phyloP scores from a whole-genome alignment of 2,797 vertebrate genomes.

The Sebastes goodei region DNA sequence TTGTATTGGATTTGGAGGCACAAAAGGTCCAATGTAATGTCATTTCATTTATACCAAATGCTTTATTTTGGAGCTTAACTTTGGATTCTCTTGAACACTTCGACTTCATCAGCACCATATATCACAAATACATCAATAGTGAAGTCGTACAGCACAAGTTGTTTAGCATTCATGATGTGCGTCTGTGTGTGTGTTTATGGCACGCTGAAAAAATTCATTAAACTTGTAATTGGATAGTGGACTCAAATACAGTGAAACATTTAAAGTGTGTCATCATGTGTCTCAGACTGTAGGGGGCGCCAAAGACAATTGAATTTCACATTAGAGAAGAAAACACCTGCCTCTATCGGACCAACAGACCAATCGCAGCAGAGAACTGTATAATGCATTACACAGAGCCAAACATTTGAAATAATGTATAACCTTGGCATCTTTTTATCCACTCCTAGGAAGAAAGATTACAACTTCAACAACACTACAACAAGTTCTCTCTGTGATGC shows the following conservation, averaged over 20 bases:
- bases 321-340: neutral
- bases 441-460: neutral
- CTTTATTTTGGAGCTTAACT: neutral
- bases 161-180: neutral
- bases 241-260: neutral
- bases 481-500: no score
- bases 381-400: neutral
- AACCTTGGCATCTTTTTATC: neutral
- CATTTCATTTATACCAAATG: neutral
- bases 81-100: no score
- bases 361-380: neutral
- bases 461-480: neutral
- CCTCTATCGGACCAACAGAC: neutral
- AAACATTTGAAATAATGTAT: neutral
- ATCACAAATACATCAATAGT: neutral
- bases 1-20: no score
- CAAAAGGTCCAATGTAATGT: no score
- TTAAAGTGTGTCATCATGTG: neutral
- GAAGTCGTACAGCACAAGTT: neutral
- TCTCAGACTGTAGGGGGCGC: slow-evolving; percentile 33
- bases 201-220: neutral
- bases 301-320: slow-evolving; percentile 33
- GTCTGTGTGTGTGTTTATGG: neutral
- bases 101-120: neutral
- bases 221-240: neutral